Percentiles rank a stretch among this genome's conserved stretches.
phyloP scores from a whole-genome alignment of 30 jellyfish, hydroid and myxozoan species.

The Rhopilema esculentum region DNA sequence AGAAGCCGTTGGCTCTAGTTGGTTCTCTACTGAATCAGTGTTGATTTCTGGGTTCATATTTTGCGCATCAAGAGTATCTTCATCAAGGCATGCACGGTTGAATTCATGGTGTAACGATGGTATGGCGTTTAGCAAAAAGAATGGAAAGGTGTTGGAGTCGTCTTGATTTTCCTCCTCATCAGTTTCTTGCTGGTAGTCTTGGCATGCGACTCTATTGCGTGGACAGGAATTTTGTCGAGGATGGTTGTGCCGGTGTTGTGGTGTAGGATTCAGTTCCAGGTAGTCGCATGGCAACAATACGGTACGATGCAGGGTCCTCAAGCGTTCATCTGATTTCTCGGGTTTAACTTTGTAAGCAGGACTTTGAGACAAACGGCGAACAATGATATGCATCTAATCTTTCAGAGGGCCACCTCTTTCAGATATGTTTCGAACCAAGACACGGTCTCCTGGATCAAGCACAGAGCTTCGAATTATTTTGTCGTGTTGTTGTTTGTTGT shows the following conservation, averaged over 20 bases:
- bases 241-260: slow-evolving; percentile 2
- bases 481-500: background rate
- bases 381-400: slow-evolving; percentile 15
- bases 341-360: background rate
- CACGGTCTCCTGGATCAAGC: slow-evolving; percentile 19
- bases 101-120: slow-evolving; percentile 21
- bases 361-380: slow-evolving; percentile 8
- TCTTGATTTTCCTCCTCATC: slow-evolving; percentile 14
- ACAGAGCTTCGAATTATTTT: background rate
- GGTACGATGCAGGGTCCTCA: background rate
- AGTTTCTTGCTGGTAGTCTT: slow-evolving; percentile 3
- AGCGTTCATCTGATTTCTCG: background rate
- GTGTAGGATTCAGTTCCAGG: background rate
- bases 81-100: slow-evolving; percentile 11
- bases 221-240: slow-evolving; percentile 25
- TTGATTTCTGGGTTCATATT: slow-evolving; percentile 6
- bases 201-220: slow-evolving; percentile 15
- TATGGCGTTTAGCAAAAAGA: slow-evolving; percentile 7
- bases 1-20: slow-evolving; percentile 4
- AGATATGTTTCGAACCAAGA: slow-evolving; percentile 23
- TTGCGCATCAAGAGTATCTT: slow-evolving; percentile 11
- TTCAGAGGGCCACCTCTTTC: slow-evolving; percentile 73
- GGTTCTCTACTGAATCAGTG: slow-evolving; percentile 18
- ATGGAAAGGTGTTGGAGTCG: slow-evolving; percentile 15
- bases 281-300: background rate